Conservation (phyloP, 2,888 invertebrate genomes). For the Nebria salina region DNA sequence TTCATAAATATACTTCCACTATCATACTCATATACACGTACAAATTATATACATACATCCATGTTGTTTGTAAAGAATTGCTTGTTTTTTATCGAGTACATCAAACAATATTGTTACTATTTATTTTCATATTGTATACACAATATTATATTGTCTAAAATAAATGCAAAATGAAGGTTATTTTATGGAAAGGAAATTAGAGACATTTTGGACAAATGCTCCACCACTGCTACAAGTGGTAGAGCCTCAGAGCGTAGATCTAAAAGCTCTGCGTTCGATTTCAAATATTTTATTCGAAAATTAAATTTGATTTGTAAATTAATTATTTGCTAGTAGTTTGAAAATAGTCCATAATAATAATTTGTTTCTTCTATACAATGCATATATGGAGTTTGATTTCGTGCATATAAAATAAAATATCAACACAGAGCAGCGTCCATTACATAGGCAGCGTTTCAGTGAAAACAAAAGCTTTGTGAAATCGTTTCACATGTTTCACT, state of each 20-base stretch:
- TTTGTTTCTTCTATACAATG: too few relatives aligned
- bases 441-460: neutral
- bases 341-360: too few relatives aligned
- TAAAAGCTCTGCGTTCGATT: too few relatives aligned
- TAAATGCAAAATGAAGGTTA: neutral
- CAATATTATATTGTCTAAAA: neutral
- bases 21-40: neutral
- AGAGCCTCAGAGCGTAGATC: too few relatives aligned
- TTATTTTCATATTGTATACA: neutral
- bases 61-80: neutral
- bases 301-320: too few relatives aligned
- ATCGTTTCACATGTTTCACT: conserved; percentile 1
- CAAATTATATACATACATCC: neutral
- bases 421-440: too few relatives aligned
- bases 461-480: neutral
- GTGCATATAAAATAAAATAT: too few relatives aligned
- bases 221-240: too few relatives aligned
- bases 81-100: neutral
- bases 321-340: too few relatives aligned
- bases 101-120: neutral
- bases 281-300: too few relatives aligned
- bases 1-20: neutral
- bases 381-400: too few relatives aligned
- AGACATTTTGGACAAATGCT: too few relatives aligned
- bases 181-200: neutral